These are phyloP conservation scores for Zootermopsis nevadensis DNA, from an alignment of 2,888 invertebrate species.

Conservation along the genomic window DNA sequence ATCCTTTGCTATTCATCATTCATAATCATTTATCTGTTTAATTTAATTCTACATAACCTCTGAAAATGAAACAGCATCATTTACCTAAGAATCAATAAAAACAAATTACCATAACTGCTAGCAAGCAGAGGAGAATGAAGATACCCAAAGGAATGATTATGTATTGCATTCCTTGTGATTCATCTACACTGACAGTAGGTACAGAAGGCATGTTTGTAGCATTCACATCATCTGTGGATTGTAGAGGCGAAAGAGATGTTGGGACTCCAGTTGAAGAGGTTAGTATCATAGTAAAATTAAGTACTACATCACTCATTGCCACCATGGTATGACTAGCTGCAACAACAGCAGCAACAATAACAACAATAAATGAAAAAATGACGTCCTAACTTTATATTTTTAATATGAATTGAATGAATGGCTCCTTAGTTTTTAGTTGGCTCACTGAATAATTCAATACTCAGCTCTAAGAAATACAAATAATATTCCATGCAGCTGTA, in stretches of 20 bases:
- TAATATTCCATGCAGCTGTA: too few species aligned
- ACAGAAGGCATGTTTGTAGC: background rate
- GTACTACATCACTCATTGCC: background rate
- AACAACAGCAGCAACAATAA: background rate
- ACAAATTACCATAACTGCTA: background rate
- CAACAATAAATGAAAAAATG: too few species aligned
- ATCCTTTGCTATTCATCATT: too few species aligned
- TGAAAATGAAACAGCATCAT: background rate
- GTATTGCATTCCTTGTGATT: slow-evolving; percentile 13
- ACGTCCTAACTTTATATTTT: too few species aligned
- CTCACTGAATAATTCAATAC: too few species aligned
- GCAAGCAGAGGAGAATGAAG: slow-evolving; percentile 14
- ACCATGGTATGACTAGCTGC: background rate
- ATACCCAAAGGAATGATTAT: background rate
- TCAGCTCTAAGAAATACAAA: too few species aligned
- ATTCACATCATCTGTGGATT: background rate
- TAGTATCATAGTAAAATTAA: too few species aligned
- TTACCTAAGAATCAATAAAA: background rate
- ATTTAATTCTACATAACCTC: background rate
- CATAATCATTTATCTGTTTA: background rate
- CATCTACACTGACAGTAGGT: background rate
- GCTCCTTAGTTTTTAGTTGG: too few species aligned
- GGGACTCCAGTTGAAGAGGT: too few species aligned
- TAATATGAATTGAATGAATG: too few species aligned
- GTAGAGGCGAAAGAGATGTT: background rate